Evolutionary conservation across 2,113 vertebrate genomes (phyloP).

Genomic region (Pomatorhinus ruficollis): DNA sequence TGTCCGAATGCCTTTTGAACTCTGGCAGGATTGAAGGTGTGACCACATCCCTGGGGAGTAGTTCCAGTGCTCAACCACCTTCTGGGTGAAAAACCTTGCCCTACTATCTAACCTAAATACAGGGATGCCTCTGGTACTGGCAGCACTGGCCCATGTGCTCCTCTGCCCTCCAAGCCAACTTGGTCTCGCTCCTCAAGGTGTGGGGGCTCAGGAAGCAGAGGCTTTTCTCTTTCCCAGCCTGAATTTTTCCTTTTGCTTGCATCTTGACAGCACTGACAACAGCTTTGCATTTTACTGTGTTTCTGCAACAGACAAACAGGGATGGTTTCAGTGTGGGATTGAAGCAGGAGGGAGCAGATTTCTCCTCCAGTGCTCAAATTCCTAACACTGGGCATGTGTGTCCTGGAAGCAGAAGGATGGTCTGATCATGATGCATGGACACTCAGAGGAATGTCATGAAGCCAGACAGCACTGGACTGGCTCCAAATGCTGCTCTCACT

Average conservation of each 20-base stretch:
- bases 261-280: not conserved
- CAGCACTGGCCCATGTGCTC: not conserved
- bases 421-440: accelerated
- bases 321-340: not conserved
- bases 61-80: not conserved
- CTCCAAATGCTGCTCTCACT: not conserved
- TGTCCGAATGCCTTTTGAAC: not conserved
- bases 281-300: not conserved
- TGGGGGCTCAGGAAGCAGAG: not conserved
- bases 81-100: not conserved
- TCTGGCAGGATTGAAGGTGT: not conserved
- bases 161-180: not conserved
- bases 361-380: accelerated
- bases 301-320: not conserved
- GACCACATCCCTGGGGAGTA: not conserved
- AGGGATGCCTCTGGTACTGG: not conserved
- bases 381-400: not conserved
- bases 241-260: not conserved
- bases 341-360: not conserved
- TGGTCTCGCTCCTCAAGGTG: not conserved
- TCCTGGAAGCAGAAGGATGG: not conserved
- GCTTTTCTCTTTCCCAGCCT: not conserved
- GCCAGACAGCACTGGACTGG: not conserved
- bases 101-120: not conserved
- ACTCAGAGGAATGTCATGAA: accelerated